Base-by-base conservation (phyloP, 2,888 invertebrate species). In the Eupithecia subumbrata region DNA sequence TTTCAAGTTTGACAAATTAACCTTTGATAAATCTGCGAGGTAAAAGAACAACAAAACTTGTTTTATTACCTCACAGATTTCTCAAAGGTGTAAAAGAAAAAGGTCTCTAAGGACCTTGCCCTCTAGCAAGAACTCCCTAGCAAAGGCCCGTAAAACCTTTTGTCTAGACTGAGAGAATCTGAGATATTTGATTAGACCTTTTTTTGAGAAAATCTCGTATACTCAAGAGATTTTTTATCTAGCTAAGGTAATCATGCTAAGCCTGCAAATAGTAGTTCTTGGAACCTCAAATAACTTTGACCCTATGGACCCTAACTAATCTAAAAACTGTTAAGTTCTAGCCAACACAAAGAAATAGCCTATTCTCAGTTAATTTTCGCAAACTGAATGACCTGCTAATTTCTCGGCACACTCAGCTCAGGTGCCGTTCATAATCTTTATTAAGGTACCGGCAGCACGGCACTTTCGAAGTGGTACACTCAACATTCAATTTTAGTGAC, bases 401-500 rank as follows among this genome's bases (percentile, higher is more conserved):
- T 74, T 60, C 60, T 56, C 71, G 37, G 45, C 34, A 71, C 69
- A 64, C 63, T 68, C 63, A 48, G 71, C 56, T 71, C 68, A 71
- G 30, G 48, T 69, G 25, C 25, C 68, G 64, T 67, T 73, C 45
- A 76, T 70, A 78, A 78, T 74, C 63, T 56, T 48, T 68, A 74
- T 63, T 69, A 18, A 64, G 64, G 64, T 60, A 70, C 45, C 34
- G 16, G 64, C 30, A 69, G 69, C 56, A 75, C 66, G 71, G 48
- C 67, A 71, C 63, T 71, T 73, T 71, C 37, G 48, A 76, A 71
- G 48, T 71, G 40, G 69, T 73, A 73, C 70, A 63, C 64, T 68
- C 25, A 2, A 14, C 60, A 5, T 12, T 22, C 12, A 60, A 60
- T 22, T 25, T 56, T 12, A 18, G 5, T 0, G 16, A 25, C 5